A percentile compares a stretch with the other conserved stretches of the same genome.
These are phyloP conservation scores for Poeciliopsis gracilis DNA, from an alignment of 2,797 vertebrate genomes.

Conservation along the genomic window DNA sequence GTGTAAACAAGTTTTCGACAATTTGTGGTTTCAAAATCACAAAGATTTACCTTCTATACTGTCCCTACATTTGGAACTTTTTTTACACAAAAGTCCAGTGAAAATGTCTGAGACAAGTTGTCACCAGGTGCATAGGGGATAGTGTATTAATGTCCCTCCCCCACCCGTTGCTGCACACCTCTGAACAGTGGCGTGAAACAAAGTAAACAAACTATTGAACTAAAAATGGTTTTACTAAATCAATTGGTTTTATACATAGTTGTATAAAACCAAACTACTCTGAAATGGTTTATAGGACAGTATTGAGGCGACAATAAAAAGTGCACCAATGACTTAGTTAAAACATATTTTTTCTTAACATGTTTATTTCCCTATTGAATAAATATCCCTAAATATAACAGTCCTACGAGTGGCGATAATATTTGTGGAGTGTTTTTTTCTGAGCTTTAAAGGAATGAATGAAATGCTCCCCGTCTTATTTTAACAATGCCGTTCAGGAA, in stretches of 20 bases:
- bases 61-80: no score
- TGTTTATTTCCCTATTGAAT: neutral
- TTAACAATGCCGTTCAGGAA: neutral
- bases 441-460: neutral
- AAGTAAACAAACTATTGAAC: no score
- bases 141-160: neutral
- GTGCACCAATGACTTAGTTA: neutral
- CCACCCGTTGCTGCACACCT: neutral
- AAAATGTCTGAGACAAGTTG: no score
- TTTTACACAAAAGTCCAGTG: no score
- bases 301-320: neutral
- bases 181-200: neutral
- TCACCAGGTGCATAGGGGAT: neutral
- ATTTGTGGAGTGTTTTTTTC: neutral
- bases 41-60: no score
- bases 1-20: no score
- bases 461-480: neutral
- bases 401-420: neutral
- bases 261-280: neutral
- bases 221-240: neutral
- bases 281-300: neutral
- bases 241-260: neutral
- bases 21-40: no score
- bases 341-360: neutral
- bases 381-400: neutral